phyloP scores from a whole-genome alignment of 2,797 vertebrate species.

The Astyanax mexicanus region DNA sequence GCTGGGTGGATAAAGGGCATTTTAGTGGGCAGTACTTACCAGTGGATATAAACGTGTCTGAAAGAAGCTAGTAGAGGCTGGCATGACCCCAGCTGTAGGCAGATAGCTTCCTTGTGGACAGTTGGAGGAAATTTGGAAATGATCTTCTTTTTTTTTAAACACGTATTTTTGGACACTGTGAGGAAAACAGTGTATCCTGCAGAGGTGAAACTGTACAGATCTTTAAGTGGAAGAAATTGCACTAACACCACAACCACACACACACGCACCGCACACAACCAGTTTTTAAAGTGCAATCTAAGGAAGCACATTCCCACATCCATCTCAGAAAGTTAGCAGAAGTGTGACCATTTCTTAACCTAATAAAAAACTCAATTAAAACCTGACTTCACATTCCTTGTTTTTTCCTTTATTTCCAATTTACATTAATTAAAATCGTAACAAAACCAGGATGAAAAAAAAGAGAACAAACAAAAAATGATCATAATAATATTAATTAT shows the following conservation, averaged over 20 bases:
- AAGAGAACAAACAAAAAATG: slow-evolving; percentile 71
- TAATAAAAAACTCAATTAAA: slow-evolving; percentile 73
- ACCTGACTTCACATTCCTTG: slow-evolving; percentile 75
- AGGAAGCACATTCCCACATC: slow-evolving; percentile 45
- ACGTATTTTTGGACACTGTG: not conserved
- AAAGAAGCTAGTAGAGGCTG: not conserved
- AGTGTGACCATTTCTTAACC: slow-evolving; percentile 34
- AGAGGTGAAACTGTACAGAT: not conserved
- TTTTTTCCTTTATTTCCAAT: slow-evolving; percentile 88
- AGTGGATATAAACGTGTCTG: not conserved
- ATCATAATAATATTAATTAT: slow-evolving; percentile 82
- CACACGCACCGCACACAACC: slow-evolving; percentile 52
- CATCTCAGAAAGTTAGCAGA: slow-evolving; percentile 48
- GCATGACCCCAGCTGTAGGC: not conserved
- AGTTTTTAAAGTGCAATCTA: slow-evolving; percentile 20
- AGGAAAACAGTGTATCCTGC: not conserved
- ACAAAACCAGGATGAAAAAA: slow-evolving; percentile 78
- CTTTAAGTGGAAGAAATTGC: not conserved
- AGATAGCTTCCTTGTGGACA: not conserved
- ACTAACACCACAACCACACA: not conserved
- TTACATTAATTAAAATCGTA: slow-evolving; percentile 86
- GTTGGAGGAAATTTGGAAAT: not conserved
- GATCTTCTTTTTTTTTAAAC: not conserved
- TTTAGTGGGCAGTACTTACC: not conserved
- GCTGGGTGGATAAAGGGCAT: not conserved